Evolutionary conservation across 2,113 vertebrate genomes (phyloP), one percentile per base, ranked within the genome.

Genomic region (Catharus fuscescens): DNA sequence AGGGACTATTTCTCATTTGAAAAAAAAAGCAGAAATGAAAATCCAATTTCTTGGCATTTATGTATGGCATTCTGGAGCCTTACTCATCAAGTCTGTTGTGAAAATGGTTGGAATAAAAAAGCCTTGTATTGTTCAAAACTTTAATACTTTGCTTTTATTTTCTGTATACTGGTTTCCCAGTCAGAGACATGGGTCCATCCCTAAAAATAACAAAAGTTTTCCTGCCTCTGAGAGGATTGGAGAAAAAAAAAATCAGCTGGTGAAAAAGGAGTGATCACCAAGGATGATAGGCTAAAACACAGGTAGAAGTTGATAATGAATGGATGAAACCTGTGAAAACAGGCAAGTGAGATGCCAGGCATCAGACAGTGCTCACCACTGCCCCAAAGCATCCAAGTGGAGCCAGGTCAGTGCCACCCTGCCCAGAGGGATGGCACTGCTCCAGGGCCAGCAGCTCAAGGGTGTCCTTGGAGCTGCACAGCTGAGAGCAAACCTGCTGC

Each of bases 41-140:
- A 94, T 92, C 64, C 34, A 29, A 25, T 92, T 86, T 73, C 47
- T 88, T 97, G 80, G 67, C 64, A 83, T 88, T 92, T 86, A 73
- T 78, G 24, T 77, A 66, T 77, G 80, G 34, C 50, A 74, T 94
- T 80, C 67, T 83, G 67, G 71, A 90, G 45, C 78, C 59, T 90
- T 77, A 50, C 50, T 83, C 67, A 90, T 65, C 54, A 73, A 88
- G 52, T 14, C 31, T 59, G 67, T 73, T 77, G 36, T 69, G 36
- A 80, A 90, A 92, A 83, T 70, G 50, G 62, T 42, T 67, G 80
- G 54, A 90, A 95, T 85, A 72, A 90, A 91, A 93, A 80, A 50
- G 26, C 38, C 34, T 86, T 0, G 0, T 82, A 73, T 38, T 21
- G 10, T 71, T 79, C 18, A 81, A 42, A 90, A 74, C 53, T 76